Percentiles rank a stretch among this genome's conserved stretches.
These are phyloP conservation scores for Spermophilus dauricus DNA, from an alignment of 2,113 vertebrate genomes.

Conservation along the genomic window DNA sequence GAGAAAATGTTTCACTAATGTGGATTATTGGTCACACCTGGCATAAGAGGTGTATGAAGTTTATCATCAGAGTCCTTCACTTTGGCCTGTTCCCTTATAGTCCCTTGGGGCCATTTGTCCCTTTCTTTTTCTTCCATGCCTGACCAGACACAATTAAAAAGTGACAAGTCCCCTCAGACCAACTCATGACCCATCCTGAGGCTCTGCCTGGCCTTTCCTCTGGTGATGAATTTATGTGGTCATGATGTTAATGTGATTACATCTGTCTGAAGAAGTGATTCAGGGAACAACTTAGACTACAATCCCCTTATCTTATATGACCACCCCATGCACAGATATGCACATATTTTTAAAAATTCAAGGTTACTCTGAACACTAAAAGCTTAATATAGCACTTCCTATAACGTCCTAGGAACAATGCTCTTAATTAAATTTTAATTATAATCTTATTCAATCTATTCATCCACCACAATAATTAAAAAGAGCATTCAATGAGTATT, in stretches of 20 bases:
- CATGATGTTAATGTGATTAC: neutral
- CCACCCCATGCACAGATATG: neutral
- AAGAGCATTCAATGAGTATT: neutral
- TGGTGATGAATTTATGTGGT: neutral
- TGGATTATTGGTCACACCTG: neutral
- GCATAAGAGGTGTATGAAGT: neutral
- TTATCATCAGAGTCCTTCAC: neutral
- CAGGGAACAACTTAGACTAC: neutral
- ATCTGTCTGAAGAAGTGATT: neutral
- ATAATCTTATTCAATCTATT: neutral
- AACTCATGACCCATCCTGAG: neutral
- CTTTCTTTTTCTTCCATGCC: neutral
- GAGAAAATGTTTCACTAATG: neutral
- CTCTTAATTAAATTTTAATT: neutral
- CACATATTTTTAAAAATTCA: neutral
- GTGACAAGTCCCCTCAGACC: neutral
- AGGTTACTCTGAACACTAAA: neutral
- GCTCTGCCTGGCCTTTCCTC: neutral
- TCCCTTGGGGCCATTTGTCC: no score
- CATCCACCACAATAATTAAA: constrained; percentile 27
- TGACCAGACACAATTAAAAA: neutral
- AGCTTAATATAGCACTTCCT: neutral
- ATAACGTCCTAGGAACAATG: neutral
- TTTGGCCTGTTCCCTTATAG: neutral
- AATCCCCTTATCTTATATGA: neutral